phyloP scores from a whole-genome alignment of 2,888 invertebrate species.

The Mesodorylaimus sp. region DNA sequence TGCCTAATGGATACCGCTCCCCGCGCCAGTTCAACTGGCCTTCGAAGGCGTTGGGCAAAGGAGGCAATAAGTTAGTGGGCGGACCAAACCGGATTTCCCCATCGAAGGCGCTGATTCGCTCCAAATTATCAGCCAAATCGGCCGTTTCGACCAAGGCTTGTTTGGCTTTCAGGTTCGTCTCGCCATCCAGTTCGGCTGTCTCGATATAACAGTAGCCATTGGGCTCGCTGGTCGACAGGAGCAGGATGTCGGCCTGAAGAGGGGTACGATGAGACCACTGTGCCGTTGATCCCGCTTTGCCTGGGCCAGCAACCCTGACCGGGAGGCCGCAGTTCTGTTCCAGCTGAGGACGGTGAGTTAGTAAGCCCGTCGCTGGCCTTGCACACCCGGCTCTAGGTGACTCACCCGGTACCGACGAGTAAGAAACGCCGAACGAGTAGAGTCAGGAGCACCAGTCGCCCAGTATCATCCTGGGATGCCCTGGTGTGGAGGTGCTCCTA shows the following conservation, averaged over 20 bases:
- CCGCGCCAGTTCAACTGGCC: conserved; percentile 55
- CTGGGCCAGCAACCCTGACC: no score
- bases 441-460: no score
- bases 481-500: no score
- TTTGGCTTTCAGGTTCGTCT: conserved; percentile 93
- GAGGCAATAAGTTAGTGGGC: conserved; percentile 89
- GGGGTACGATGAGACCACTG: no score
- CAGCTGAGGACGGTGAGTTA: no score
- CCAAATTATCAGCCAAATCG: conserved; percentile 72
- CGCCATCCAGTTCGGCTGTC: conserved; percentile 98
- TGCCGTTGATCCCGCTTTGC: no score
- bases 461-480: no score
- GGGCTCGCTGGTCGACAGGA: conserved; percentile 88
- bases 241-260: conserved; percentile 61
- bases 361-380: no score
- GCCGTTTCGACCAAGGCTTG: conserved; percentile 87
- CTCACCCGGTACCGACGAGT: no score
- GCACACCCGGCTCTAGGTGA: no score
- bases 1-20: conserved; percentile 62
- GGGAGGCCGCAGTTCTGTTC: no score
- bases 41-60: conserved; percentile 89
- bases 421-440: no score
- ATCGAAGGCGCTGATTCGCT: conserved; percentile 65
- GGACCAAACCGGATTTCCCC: conserved; percentile 86
- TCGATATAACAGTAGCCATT: conserved; percentile 98